These are phyloP conservation scores for Oreortyx pictus DNA, from an alignment of 2,797 vertebrate genomes.

Conservation along the genomic window DNA sequence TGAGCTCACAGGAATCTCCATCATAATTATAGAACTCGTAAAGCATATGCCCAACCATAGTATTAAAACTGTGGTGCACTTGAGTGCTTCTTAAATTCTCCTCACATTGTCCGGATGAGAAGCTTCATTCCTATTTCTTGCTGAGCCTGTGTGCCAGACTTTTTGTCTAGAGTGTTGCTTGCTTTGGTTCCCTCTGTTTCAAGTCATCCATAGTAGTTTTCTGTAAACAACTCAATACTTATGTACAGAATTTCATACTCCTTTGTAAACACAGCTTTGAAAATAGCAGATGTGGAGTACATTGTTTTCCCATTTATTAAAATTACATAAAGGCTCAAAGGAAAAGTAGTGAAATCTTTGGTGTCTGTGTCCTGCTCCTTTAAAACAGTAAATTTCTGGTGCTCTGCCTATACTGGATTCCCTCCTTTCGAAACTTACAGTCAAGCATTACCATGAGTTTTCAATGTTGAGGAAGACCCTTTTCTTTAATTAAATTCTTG, in stretches of 20 bases:
- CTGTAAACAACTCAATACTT: background rate
- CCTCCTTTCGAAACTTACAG: background rate
- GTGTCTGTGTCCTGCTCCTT: background rate
- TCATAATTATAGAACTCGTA: background rate
- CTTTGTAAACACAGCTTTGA: accelerated
- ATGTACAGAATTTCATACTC: background rate
- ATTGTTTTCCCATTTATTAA: too few relatives aligned
- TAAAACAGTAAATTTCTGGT: background rate
- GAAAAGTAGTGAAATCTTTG: background rate
- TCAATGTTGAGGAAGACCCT: background rate
- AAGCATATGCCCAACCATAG: constrained; percentile 19
- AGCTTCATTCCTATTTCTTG: background rate
- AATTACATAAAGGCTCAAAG: background rate
- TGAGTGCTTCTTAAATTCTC: background rate
- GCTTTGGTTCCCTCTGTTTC: background rate
- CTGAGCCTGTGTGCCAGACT: background rate
- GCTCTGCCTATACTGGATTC: background rate
- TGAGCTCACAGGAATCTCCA: background rate
- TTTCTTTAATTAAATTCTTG: background rate
- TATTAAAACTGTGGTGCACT: background rate
- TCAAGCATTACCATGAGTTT: accelerated
- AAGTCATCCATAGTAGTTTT: background rate
- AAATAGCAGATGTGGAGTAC: background rate
- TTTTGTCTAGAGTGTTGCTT: background rate
- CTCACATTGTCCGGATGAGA: background rate